Percentiles rank a stretch among this genome's conserved stretches.
Conservation (phyloP, 2,888 invertebrate species). For the Odontocolon sp. region DNA sequence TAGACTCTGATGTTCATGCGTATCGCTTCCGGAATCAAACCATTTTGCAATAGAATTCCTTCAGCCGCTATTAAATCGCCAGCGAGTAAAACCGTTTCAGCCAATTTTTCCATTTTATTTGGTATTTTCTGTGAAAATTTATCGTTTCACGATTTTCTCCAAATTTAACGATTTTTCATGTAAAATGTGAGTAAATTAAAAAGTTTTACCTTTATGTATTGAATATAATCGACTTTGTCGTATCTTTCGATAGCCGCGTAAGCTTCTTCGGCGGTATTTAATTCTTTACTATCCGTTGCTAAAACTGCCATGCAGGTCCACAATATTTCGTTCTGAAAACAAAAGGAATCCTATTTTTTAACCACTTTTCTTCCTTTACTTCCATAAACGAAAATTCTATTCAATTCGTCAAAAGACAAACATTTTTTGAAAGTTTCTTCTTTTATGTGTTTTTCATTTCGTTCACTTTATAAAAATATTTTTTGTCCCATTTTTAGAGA, state of each 20-base stretch:
- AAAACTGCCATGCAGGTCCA: constrained; percentile 98
- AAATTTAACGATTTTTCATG: no score
- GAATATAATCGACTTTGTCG: constrained; percentile 93
- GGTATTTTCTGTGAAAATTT: constrained; percentile 80
- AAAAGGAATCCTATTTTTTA: no score
- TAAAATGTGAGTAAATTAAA: no score
- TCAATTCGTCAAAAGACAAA: no score
- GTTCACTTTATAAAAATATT: no score
- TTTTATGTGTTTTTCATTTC: no score
- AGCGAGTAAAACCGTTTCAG: constrained; percentile 86
- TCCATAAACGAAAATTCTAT: no score
- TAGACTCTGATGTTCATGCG: constrained; percentile 87
- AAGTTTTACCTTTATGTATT: constrained; percentile 88
- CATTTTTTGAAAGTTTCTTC: no score
- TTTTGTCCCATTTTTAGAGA: no score
- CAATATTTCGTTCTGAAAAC: constrained; percentile 84
- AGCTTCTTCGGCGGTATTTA: constrained; percentile 96
- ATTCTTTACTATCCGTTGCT: constrained; percentile 92
- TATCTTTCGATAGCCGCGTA: constrained; percentile 94
- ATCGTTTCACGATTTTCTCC: not conserved
- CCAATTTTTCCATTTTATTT: constrained; percentile 83
- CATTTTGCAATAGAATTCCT: constrained; percentile 86
- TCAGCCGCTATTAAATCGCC: constrained; percentile 88
- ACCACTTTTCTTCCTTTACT: no score
- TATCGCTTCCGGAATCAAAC: constrained; percentile 87